Conservation (phyloP, 2,888 invertebrate species). For the Ennomos fuscantarius region DNA sequence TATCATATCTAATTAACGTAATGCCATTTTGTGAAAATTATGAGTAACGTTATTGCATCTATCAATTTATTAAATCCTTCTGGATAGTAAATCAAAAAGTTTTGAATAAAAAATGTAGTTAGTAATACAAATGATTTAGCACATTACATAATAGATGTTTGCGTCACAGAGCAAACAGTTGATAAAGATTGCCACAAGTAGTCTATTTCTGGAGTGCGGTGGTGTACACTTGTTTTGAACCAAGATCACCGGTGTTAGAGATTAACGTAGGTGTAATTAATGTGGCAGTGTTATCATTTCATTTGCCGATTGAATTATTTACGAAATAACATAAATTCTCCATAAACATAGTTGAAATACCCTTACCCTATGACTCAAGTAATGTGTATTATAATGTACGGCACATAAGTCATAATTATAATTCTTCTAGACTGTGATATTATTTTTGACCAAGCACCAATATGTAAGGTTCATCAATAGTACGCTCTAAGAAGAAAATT, state of each 20-base stretch:
- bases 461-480: too few species aligned
- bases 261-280: slow-evolving; percentile 22
- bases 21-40: slow-evolving; percentile 8
- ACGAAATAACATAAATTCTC: too few species aligned
- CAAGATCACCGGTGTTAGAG: slow-evolving; percentile 7
- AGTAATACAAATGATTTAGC: slow-evolving; percentile 33
- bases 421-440: too few species aligned
- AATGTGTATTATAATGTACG: too few species aligned
- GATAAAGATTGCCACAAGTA: slow-evolving; percentile 16
- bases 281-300: slow-evolving; percentile 15
- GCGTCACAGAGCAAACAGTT: slow-evolving; percentile 18
- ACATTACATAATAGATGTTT: slow-evolving; percentile 32
- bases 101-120: slow-evolving; percentile 30
- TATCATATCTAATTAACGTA: too few species aligned
- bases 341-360: too few species aligned
- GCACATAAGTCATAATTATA: too few species aligned
- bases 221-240: slow-evolving; percentile 11
- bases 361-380: too few species aligned
- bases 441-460: too few species aligned
- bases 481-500: too few species aligned
- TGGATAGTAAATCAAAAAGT: slow-evolving; percentile 34
- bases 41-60: slow-evolving; percentile 27
- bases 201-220: slow-evolving; percentile 31
- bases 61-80: slow-evolving; percentile 34
- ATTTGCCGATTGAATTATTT: background rate